These are phyloP conservation scores for Acipenser oxyrinchus DNA, from an alignment of 2,797 vertebrate species.

Conservation along the genomic window DNA sequence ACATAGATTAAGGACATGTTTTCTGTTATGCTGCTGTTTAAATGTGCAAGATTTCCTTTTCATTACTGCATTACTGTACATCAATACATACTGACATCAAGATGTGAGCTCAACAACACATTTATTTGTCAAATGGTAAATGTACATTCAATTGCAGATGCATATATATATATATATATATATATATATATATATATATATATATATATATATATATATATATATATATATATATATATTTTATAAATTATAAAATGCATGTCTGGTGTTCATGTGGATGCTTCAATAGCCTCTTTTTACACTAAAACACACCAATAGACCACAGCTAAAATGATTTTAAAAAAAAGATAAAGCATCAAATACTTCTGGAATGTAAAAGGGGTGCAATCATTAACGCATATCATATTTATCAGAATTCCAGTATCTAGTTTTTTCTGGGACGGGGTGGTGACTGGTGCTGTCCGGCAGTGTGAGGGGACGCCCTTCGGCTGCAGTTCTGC, in stretches of 20 bases:
- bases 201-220: no score
- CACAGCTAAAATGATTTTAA: background rate
- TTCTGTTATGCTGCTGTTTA: no score
- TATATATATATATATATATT: no score
- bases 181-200: no score
- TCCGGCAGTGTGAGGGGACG: background rate
- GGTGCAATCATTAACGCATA: background rate
- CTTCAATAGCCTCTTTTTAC: background rate
- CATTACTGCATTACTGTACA: background rate
- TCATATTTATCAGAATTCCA: background rate
- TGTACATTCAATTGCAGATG: conserved; percentile 1
- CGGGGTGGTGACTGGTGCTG: background rate
- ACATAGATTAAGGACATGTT: no score
- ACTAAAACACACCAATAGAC: no score
- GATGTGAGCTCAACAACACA: conserved; percentile 9
- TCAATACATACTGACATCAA: background rate
- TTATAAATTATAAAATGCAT: no score
- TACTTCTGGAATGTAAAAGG: background rate
- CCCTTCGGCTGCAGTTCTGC: background rate
- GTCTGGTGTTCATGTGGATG: background rate
- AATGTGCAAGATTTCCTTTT: no score
- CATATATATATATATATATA: background rate
- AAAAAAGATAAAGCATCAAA: background rate
- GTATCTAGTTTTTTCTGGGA: background rate
- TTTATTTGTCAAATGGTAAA: conserved; percentile 33